phyloP scores from a whole-genome alignment of 2,113 vertebrate genomes.

The Leucopsar rothschildi region DNA sequence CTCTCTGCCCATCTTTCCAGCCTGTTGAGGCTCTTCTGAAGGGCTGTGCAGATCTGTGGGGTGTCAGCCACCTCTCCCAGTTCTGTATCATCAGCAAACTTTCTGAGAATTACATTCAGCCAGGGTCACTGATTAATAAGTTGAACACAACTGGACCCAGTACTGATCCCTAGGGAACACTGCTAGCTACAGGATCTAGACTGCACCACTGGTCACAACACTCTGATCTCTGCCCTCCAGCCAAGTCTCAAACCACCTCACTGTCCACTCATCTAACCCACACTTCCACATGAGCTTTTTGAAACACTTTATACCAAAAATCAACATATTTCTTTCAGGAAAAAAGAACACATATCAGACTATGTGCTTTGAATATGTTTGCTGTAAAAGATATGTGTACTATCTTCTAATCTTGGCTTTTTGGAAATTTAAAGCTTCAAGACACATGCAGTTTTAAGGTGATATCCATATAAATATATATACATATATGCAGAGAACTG shows the following conservation, averaged over 20 bases:
- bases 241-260: not conserved
- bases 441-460: not conserved
- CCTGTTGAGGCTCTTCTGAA: not conserved
- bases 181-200: not conserved
- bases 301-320: not conserved
- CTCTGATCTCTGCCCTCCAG: not conserved
- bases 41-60: not conserved
- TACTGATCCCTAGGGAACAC: accelerated
- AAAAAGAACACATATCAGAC: not conserved
- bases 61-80: not conserved
- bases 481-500: not conserved
- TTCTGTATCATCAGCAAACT: not conserved
- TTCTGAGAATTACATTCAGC: not conserved
- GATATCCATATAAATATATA: not conserved
- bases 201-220: not conserved
- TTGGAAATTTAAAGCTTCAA: not conserved
- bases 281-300: not conserved
- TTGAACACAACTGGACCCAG: not conserved
- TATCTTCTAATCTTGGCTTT: not conserved
- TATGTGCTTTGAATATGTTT: not conserved
- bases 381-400: not conserved
- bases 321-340: not conserved
- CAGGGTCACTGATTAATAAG: not conserved
- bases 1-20: not conserved
- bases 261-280: not conserved